Conservation (phyloP, 2,888 invertebrate genomes). For the Drosophila demipolita region DNA sequence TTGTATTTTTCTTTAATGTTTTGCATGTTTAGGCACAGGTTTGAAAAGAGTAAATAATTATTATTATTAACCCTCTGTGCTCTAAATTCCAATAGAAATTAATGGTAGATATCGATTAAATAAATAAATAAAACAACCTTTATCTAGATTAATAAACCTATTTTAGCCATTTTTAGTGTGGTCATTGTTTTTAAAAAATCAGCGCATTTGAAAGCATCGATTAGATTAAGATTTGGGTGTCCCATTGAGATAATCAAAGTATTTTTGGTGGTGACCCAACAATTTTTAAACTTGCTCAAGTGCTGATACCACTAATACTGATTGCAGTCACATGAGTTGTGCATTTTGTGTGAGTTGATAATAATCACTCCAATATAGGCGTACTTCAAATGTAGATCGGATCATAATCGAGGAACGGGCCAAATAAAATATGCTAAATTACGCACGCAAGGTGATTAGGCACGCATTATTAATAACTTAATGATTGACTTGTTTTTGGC, state of each 20-base stretch:
- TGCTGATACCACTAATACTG: slow-evolving; percentile 35
- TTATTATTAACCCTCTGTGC: no score
- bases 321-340: slow-evolving; percentile 46
- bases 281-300: slow-evolving; percentile 11
- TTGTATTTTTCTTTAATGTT: not conserved
- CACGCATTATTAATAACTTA: not conserved
- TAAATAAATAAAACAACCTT: not conserved
- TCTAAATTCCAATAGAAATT: no score
- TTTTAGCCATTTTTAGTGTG: not conserved
- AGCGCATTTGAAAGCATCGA: slow-evolving; percentile 36
- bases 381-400: not conserved
- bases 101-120: not conserved
- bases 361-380: slow-evolving; percentile 3
- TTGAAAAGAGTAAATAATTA: no score
- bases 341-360: not conserved
- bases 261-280: slow-evolving; percentile 14
- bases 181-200: slow-evolving; percentile 26
- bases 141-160: not conserved
- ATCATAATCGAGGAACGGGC: slow-evolving; percentile 34
- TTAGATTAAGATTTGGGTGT: slow-evolving; percentile 33
- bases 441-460: not conserved
- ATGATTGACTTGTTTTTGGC: not conserved
- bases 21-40: no score
- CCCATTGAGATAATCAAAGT: slow-evolving; percentile 12
- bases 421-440: not conserved